Evolutionary conservation across 2,797 vertebrate genomes (phyloP), one percentile per base, ranked within the genome.

Genomic region (Psittacula derbiana): DNA sequence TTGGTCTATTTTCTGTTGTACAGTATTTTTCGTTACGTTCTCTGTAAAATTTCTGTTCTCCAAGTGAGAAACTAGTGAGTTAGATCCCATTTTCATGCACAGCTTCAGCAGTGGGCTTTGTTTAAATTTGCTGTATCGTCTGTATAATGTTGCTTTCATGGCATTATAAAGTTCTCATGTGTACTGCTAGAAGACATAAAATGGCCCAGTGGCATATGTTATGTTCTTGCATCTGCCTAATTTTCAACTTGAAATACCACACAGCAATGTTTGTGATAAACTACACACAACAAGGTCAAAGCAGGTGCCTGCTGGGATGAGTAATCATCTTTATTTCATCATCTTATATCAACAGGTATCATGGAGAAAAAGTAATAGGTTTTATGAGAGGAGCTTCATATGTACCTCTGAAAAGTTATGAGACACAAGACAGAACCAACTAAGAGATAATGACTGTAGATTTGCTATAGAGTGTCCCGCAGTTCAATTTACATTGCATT

Each of bases 271-370:
- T 93, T 91, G 84, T 97, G 95, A 96, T 95, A 94, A 96, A 96
- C 85, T 88, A 80, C 90, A 70, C 72, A 44, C 91, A 96, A 91
- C 93, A 95, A 96, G 93, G 95, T 94, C 89, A 95, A 93, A 95
- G 85, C 82, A 94, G 82, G 62, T 91, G 65, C 92, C 91, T 96
- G 93, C 93, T 95, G 93, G 92, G 93, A 93, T 93, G 91, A 94
- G 85, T 95, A 96, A 95, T 96, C 95, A 91, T 95, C 93, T 95
- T 96, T 97, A 89, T 96, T 96, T 93, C 87, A 95, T 95, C 93
- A 81, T 75, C 36, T 91, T 69, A 24, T 91, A 95, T 95, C 95
- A 97, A 97, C 95, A 97, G 72, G 85, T 94, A 94, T 96, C 89
- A 66, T 79, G 87, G 95, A 95, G 95, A 91, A 62, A 96, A 94